phyloP scores from a whole-genome alignment of 2,797 vertebrate genomes.

The Hydrocynus forskahlii region DNA sequence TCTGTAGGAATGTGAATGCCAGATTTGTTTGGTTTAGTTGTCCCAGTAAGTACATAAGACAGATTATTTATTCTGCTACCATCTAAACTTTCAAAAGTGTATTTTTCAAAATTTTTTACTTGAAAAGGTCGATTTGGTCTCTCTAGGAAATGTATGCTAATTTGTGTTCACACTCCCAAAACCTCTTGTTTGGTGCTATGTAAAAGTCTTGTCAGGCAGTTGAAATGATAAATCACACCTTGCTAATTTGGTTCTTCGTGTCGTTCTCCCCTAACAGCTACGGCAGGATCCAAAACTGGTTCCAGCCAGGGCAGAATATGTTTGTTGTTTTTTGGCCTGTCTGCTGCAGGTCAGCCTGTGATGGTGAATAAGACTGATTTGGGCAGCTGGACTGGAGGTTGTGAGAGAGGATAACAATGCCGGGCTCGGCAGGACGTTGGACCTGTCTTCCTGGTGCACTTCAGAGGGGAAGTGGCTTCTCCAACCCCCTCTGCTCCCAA shows the following conservation, averaged over 20 bases:
- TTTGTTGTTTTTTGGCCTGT: constrained; percentile 59
- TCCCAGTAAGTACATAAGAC: background rate
- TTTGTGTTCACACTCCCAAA: constrained; percentile 23
- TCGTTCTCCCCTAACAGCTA: background rate
- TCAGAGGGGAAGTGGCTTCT: constrained; percentile 68
- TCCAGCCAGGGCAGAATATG: constrained; percentile 25
- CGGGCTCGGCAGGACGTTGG: constrained; percentile 75
- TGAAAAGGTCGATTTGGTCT: background rate
- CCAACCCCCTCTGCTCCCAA: constrained; percentile 30
- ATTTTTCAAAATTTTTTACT: background rate
- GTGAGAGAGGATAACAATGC: constrained; percentile 76
- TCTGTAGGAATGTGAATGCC: too few relatives aligned
- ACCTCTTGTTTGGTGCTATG: background rate
- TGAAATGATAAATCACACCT: constrained; percentile 1
- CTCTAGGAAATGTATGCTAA: background rate
- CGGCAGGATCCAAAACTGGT: constrained; percentile 1
- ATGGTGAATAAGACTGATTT: constrained; percentile 60
- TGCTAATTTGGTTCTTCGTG: background rate
- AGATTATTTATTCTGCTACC: constrained; percentile 2
- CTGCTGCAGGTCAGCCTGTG: constrained; percentile 70
- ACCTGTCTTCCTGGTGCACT: constrained; percentile 75
- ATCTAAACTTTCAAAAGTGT: constrained; percentile 13
- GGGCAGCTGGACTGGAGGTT: constrained; percentile 63
- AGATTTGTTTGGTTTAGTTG: too few relatives aligned
- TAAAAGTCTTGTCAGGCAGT: constrained; percentile 6